These are phyloP conservation scores for Carollia perspicillata DNA, from an alignment of 2,113 vertebrate genomes.

Conservation along the genomic window DNA sequence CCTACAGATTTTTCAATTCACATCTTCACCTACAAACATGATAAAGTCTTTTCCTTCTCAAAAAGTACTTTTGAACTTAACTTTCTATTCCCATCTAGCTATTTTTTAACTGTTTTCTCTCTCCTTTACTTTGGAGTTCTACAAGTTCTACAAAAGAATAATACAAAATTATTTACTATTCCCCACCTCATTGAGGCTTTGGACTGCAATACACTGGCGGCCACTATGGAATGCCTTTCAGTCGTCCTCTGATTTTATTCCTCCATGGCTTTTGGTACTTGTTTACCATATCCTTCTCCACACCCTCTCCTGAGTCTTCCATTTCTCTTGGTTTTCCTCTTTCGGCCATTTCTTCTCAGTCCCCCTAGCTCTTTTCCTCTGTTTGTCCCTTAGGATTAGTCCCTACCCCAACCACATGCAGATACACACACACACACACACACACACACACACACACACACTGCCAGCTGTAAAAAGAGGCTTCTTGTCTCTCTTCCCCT, in stretches of 20 bases:
- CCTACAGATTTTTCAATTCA: not conserved
- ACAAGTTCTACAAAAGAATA: not conserved
- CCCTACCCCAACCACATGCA: too few relatives aligned
- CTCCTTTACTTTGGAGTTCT: not conserved
- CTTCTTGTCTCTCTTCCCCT: not conserved
- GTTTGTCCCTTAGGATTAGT: not conserved
- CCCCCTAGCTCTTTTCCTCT: not conserved
- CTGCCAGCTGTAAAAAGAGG: not conserved
- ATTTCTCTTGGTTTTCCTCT: not conserved
- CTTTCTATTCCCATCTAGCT: not conserved
- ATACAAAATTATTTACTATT: not conserved
- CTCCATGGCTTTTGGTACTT: not conserved
- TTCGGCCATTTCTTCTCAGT: not conserved
- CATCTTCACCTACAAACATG: not conserved
- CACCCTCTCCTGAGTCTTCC: not conserved
- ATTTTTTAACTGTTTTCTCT: not conserved
- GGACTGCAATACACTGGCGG: not conserved
- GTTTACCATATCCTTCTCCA: not conserved
- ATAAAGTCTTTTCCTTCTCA: not conserved
- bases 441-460: not conserved
- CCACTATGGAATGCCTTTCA: not conserved
- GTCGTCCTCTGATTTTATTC: not conserved
- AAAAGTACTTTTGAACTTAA: not conserved
- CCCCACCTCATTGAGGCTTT: not conserved
- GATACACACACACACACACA: not conserved